Percentiles rank a stretch among this genome's conserved stretches.
These are phyloP conservation scores for Zeuzera pyrina DNA, from an alignment of 2,888 invertebrate genomes.

Conservation along the genomic window DNA sequence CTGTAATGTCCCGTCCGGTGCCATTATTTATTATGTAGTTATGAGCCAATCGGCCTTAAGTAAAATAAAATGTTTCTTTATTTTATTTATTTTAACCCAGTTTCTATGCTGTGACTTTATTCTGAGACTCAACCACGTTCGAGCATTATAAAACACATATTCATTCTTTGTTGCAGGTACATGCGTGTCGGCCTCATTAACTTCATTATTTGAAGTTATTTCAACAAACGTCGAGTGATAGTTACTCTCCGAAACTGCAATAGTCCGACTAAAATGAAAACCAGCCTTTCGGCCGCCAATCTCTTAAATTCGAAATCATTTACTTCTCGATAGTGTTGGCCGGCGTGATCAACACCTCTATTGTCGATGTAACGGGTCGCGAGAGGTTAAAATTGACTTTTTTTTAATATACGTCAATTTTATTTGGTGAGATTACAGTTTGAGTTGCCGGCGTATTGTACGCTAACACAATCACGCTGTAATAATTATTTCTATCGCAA, in stretches of 20 bases:
- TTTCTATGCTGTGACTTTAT: no score
- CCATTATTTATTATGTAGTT: no score
- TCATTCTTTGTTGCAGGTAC: not conserved
- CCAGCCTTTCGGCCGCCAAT: no score
- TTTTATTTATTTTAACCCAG: no score
- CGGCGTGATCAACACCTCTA: conserved; percentile 27
- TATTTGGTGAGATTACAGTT: conserved; percentile 53
- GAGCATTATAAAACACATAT: no score
- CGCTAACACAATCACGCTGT: no score
- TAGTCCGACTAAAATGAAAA: no score
- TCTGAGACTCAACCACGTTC: no score
- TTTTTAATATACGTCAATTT: conserved; percentile 43
- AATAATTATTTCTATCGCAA: conserved; percentile 1
- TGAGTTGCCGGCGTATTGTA: conserved; percentile 11
- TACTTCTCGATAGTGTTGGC: conserved; percentile 7
- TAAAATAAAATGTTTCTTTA: no score
- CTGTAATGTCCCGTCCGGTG: no score
- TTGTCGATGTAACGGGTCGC: conserved; percentile 25
- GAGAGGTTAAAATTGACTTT: conserved; percentile 18
- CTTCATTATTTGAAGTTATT: not conserved
- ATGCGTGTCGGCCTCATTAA: not conserved
- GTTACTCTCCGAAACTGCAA: not conserved
- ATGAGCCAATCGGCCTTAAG: no score
- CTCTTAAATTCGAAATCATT: not conserved
- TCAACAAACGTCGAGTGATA: not conserved